Base-by-base conservation (phyloP, 2,888 invertebrate species). In the Neoscelio sp. region DNA sequence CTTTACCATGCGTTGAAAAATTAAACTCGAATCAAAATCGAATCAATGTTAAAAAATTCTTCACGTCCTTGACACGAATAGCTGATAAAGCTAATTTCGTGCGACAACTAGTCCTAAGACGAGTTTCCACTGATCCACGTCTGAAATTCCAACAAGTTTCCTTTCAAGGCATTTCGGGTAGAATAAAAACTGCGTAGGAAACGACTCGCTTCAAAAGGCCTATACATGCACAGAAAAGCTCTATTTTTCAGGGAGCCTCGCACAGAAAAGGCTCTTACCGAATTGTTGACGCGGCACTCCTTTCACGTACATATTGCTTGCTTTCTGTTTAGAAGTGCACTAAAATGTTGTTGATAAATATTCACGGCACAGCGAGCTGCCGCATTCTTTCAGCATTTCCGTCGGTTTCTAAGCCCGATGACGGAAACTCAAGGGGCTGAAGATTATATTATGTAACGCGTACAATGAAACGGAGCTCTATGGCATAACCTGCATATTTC, bases 261-360 rank as follows among this genome's bases (percentile, higher is more conserved):
- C 5, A 26, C 28, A 64, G 30, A 64, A 46, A 48, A 70, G 46
- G 18, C 54, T 70, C 46, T 76, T 28, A 42, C 62, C 50, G 46
- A 68, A 76, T 64, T 64, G 56, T 60, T 75, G 67, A 74, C 74
- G 65, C 65, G 65, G 20, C 7, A 40, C 48, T 35, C 33, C 40
- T 73, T 64, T 73, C 46, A 64, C 38, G 38, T 18, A 26, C 8
- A 12, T 54, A 23, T 30, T 33, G 5, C 15, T 58, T 35, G 50
- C 62, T 62, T 73, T 73, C 52, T 38, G 20, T 7, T 23, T 38
- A 23, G 28, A 17, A 62, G 42, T 33, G 30, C 28, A 56, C 30
- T 30, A 50, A 73, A 73, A 73, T 65, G 48, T 56, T 56, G 56
- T 56, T 56, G 56, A 64, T 73, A 56, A 73, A 73, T 73, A 73